Conservation (phyloP, 2,113 vertebrate genomes). For the Strix uralensis region DNA sequence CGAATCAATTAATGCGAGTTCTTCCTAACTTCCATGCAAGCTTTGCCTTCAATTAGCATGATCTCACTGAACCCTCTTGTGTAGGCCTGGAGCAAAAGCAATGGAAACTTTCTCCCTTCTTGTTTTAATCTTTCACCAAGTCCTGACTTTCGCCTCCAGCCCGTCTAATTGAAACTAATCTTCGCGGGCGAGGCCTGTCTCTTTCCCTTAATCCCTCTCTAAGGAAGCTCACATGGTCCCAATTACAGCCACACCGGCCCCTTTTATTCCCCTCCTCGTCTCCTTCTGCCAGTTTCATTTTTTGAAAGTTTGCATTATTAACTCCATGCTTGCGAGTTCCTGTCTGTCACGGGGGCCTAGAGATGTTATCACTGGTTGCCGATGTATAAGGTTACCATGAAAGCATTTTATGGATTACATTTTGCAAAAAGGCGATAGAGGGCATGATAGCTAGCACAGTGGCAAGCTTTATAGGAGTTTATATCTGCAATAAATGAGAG, state of each 20-base stretch:
- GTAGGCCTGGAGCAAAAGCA: conserved; percentile 72
- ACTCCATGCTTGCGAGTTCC: conserved; percentile 94
- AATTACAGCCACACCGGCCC: conserved; percentile 91
- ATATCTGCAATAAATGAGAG: conserved; percentile 57
- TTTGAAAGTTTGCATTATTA: conserved; percentile 95
- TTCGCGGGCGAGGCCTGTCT: conserved; percentile 93
- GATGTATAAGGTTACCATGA: conserved; percentile 92
- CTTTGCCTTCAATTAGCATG: conserved; percentile 80
- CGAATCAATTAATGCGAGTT: conserved; percentile 70
- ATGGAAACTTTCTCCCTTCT: conserved; percentile 82
- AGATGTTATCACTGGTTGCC: conserved; percentile 93
- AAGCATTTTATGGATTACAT: conserved; percentile 94
- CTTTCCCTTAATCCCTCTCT: conserved; percentile 88
- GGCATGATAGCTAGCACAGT: conserved; percentile 72
- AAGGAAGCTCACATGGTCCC: conserved; percentile 97
- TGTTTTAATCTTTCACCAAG: conserved; percentile 84
- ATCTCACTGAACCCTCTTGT: conserved; percentile 74
- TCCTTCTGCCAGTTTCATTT: conserved; percentile 84
- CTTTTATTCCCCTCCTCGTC: conserved; percentile 84
- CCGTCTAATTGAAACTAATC: conserved; percentile 99
- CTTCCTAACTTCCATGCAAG: conserved; percentile 65
- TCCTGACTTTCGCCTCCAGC: conserved; percentile 90
- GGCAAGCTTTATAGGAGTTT: conserved; percentile 54
- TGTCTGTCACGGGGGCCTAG: conserved; percentile 92
- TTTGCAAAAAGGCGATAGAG: conserved; percentile 77